Percentiles rank a stretch among this genome's conserved stretches.
Evolutionary conservation across 53 echinoderm and acorn worm genomes (phyloP).

Genomic region (Holothuria scabra): DNA sequence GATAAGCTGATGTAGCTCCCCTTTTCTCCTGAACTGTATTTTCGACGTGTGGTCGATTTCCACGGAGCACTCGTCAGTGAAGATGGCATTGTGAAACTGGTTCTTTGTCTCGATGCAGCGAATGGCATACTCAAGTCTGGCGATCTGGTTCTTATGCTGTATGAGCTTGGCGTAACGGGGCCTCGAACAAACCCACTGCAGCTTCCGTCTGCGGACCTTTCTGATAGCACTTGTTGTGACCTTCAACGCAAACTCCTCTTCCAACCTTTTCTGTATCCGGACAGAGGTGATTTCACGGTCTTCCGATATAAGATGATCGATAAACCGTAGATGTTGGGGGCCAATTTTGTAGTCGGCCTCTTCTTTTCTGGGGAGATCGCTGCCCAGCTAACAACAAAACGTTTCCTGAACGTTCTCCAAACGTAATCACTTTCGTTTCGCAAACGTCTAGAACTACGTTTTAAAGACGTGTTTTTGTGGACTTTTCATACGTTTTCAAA

Average conservation of each 20-base stretch:
- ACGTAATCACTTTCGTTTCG: too few relatives aligned
- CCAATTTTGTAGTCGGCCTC: background rate
- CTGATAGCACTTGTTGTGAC: background rate
- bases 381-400: too few relatives aligned
- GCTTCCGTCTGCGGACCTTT: background rate
- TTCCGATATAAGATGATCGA: background rate
- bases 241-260: background rate
- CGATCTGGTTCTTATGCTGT: background rate
- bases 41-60: slow-evolving; percentile 9
- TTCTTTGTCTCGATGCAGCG: slow-evolving; percentile 5
- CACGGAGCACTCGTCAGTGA: slow-evolving; percentile 43
- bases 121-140: background rate
- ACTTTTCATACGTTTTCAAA: too few relatives aligned
- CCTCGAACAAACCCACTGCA: slow-evolving; percentile 10
- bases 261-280: background rate
- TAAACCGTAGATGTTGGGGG: background rate
- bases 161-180: slow-evolving; percentile 27
- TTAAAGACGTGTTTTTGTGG: too few relatives aligned
- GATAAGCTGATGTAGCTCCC: background rate
- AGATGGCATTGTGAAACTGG: slow-evolving; percentile 4
- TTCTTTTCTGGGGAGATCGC: background rate
- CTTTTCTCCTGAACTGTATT: background rate
- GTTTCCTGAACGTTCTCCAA: too few relatives aligned
- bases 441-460: too few relatives aligned
- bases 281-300: slow-evolving; percentile 16